Base-by-base conservation (phyloP, 2,797 vertebrate genomes). In the Lepus townsendii region DNA sequence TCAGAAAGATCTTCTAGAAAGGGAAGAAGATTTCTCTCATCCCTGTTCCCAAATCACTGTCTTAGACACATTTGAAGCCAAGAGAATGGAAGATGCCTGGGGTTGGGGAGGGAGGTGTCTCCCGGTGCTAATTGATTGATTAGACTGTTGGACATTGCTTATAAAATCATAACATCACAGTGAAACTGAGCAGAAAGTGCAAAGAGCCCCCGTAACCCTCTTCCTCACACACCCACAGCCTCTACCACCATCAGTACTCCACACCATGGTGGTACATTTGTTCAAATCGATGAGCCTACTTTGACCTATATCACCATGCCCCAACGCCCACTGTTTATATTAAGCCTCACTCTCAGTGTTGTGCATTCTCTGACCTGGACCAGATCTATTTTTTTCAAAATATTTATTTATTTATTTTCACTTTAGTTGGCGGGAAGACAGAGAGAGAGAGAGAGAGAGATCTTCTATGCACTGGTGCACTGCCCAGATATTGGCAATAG, bases 1-100 rank as follows among this genome's bases (percentile, higher is more conserved):
- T 90, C 69, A 79, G 78, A 93, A 69, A 84, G 27, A 1, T 71
- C 80, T 78, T 38, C 32, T 47, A 72, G 50, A 65, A 84, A 83
- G 66, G 30, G 27, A 63, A 47, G 54, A 72, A 42, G 38, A 47
- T 0, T 1, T 35, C n/a, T 12, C 47, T 92, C 22, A 4, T 19
- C 24, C 7, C 42, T 63, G 20, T 22, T 69, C 47, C 57, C 13
- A 38, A 42, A n/a, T 20, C 17, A 80, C 66, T 38, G 14, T 88
- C 87, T 91, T 10, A 92, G 62, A 76, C 16, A 72, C 26, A 68
- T n/a, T 84, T 3, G 20, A 75, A 60, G 47, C 27, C 35, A 89
- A 0, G 3, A 50, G 47, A 78, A 66, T 30, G n/a, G 9, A 69
- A 63, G 54, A 20, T 8, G 6, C 38, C 35, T 68, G 86, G 68